Evolutionary conservation across 2,888 invertebrate species (phyloP).

Genomic region (Coremacera marginata): DNA sequence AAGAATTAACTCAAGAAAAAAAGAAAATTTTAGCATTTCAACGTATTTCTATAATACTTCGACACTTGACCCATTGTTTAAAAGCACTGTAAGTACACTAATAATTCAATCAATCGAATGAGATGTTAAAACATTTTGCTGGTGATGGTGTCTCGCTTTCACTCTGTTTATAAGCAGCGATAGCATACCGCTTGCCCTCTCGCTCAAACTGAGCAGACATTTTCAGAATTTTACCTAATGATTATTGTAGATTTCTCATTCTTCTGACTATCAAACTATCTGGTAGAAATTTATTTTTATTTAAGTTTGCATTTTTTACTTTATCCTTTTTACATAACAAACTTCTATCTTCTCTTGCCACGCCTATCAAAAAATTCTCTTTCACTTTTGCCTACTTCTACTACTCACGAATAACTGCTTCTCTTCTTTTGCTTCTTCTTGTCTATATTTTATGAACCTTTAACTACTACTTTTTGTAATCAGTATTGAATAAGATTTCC

Average conservation of each 20-base stretch:
- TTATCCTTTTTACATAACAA: background rate
- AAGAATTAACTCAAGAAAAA: too few relatives aligned
- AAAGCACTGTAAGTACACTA: background rate
- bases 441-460: background rate
- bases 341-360: background rate
- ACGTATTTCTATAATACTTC: too few relatives aligned
- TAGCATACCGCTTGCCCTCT: slow-evolving; percentile 14
- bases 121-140: slow-evolving; percentile 11
- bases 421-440: background rate
- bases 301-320: background rate
- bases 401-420: background rate
- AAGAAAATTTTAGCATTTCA: too few relatives aligned
- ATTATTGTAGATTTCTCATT: background rate
- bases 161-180: slow-evolving; percentile 10
- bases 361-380: background rate
- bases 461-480: too few relatives aligned
- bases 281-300: background rate
- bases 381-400: too few relatives aligned
- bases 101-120: background rate
- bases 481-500: too few relatives aligned
- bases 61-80: background rate
- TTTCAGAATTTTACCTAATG: background rate
- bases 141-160: slow-evolving; percentile 36
- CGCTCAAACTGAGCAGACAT: background rate
- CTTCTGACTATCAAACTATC: background rate